Evolutionary conservation across 2,888 invertebrate species (phyloP).

Genomic region (Drosophila nr. perissopoda): DNA sequence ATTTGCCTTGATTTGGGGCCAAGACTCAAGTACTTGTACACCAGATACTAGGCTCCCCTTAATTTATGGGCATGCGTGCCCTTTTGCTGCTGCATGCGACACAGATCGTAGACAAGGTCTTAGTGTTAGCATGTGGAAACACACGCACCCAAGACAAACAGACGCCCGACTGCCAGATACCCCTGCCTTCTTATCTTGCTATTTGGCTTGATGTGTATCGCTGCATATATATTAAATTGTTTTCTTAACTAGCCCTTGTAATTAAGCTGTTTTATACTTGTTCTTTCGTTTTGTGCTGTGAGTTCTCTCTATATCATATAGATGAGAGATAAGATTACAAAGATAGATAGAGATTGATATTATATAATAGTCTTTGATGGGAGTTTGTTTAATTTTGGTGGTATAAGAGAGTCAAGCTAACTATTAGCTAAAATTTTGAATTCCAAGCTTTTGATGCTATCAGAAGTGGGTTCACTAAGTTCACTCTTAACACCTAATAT

Average conservation of each 20-base stretch:
- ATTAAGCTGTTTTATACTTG: not conserved
- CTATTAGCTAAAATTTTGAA: not conserved
- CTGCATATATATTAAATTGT: not conserved
- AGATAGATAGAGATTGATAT: not conserved
- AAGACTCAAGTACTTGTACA: slow-evolving; percentile 58
- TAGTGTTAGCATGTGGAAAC: not conserved
- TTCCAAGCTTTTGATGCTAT: not conserved
- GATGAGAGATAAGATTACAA: not conserved
- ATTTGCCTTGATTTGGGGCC: slow-evolving; percentile 67
- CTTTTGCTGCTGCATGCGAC: slow-evolving; percentile 24
- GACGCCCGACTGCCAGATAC: slow-evolving; percentile 1
- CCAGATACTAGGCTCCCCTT: slow-evolving; percentile 42
- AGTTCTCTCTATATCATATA: not conserved
- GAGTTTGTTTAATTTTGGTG: not conserved
- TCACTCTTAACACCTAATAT: not conserved
- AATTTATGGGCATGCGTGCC: slow-evolving; percentile 74
- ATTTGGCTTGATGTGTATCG: not conserved
- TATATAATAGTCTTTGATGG: not conserved
- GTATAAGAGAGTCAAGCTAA: not conserved
- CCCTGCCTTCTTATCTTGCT: not conserved
- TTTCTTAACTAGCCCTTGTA: not conserved
- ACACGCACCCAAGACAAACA: not conserved
- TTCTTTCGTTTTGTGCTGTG: not conserved
- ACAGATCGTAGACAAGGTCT: slow-evolving; percentile 27
- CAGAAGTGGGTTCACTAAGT: not conserved